phyloP scores from a whole-genome alignment of 2,888 invertebrate species.

The Drosophila mercatorum region DNA sequence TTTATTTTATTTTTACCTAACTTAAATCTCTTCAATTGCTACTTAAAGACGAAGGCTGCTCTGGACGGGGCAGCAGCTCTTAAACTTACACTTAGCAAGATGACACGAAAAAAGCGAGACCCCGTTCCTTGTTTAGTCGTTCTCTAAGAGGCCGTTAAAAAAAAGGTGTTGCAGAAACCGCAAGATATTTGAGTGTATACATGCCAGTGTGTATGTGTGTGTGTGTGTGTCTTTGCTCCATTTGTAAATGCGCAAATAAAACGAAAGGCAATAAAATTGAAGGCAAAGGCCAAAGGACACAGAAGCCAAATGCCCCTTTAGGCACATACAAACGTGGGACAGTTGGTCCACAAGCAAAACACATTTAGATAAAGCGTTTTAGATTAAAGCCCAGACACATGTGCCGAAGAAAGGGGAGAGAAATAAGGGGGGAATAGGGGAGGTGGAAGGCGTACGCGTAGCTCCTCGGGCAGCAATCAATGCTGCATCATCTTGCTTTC shows the following conservation, averaged over 20 bases:
- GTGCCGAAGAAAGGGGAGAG: not conserved
- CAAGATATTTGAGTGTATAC: slow-evolving; percentile 38
- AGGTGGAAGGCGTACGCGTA: slow-evolving; percentile 1
- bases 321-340: slow-evolving; percentile 28
- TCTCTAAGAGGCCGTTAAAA: slow-evolving; percentile 35
- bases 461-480: slow-evolving; percentile 63
- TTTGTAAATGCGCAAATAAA: slow-evolving; percentile 79
- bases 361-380: slow-evolving; percentile 78
- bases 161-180: slow-evolving; percentile 65
- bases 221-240: slow-evolving; percentile 46
- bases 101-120: slow-evolving; percentile 41
- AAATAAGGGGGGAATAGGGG: not conserved
- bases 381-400: slow-evolving; percentile 65
- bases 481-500: slow-evolving; percentile 72
- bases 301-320: slow-evolving; percentile 16
- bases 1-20: slow-evolving; percentile 8
- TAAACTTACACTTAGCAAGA: slow-evolving; percentile 68
- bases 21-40: slow-evolving; percentile 23
- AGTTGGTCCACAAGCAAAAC: slow-evolving; percentile 44
- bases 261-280: slow-evolving; percentile 73
- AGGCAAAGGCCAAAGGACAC: slow-evolving; percentile 16
- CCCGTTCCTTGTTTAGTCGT: slow-evolving; percentile 25
- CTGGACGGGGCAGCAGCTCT: slow-evolving; percentile 11
- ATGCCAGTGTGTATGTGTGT: slow-evolving; percentile 4
- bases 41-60: not conserved